These are phyloP conservation scores for Pachycephala philippinensis DNA, from an alignment of 2,113 vertebrate species.

Conservation along the genomic window DNA sequence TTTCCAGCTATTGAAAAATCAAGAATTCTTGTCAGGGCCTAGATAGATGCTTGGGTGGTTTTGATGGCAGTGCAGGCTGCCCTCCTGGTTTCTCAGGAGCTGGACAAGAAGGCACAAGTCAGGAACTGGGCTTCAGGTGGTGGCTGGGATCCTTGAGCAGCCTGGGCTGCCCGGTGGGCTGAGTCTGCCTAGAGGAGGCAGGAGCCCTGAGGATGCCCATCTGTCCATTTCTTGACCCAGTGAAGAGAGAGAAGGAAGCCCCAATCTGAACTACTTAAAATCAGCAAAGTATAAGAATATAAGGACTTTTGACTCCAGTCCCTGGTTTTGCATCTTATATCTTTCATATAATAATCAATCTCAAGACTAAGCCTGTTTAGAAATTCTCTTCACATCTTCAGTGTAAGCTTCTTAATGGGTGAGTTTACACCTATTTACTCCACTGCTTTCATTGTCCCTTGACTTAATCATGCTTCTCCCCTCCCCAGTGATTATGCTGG, in stretches of 20 bases:
- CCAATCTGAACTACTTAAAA: neutral
- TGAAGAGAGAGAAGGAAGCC: neutral
- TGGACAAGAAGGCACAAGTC: neutral
- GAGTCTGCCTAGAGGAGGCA: neutral
- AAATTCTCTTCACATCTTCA: neutral
- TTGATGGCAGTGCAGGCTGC: neutral
- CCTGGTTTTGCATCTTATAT: neutral
- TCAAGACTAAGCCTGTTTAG: neutral
- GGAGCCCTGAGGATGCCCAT: neutral
- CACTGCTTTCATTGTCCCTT: neutral
- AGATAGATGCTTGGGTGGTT: neutral
- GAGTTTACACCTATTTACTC: neutral
- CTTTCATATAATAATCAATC: neutral
- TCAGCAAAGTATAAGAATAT: neutral
- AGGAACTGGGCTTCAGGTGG: neutral
- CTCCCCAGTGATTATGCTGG: neutral
- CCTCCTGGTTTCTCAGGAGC: neutral
- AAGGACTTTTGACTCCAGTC: neutral
- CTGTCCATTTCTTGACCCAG: neutral
- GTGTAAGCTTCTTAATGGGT: neutral
- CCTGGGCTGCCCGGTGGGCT: neutral
- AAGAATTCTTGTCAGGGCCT: neutral
- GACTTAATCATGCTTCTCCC: neutral
- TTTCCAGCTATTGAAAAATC: neutral
- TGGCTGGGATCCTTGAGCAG: neutral